A percentile compares a stretch with the other conserved stretches of the same genome.
These are phyloP conservation scores for Gila robusta DNA, from an alignment of 2,797 vertebrate genomes.

Conservation along the genomic window DNA sequence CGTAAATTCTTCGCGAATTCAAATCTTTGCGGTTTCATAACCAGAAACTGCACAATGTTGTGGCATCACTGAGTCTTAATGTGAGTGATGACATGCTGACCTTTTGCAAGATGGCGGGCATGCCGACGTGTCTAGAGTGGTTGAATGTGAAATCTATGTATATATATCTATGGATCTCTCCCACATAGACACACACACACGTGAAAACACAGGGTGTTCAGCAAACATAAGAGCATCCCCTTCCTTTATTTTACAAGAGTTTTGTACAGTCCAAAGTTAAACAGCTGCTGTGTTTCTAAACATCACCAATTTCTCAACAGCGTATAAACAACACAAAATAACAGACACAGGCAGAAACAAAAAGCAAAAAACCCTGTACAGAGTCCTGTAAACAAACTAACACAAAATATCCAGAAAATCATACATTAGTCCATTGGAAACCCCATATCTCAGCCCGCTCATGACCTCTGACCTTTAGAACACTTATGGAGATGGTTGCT, in stretches of 20 bases:
- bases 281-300: slow-evolving; percentile 32
- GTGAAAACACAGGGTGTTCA: not conserved
- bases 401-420: slow-evolving; percentile 15
- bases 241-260: slow-evolving; percentile 56
- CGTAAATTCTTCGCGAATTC: not conserved
- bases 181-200: not conserved
- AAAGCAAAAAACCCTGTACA: slow-evolving; percentile 4
- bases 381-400: slow-evolving; percentile 48
- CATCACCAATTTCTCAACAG: slow-evolving; percentile 35
- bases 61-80: too few relatives aligned
- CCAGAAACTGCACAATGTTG: too few relatives aligned
- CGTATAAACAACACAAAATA: slow-evolving; percentile 35
- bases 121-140: too few relatives aligned
- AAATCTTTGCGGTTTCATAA: not conserved
- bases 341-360: not conserved
- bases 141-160: too few relatives aligned
- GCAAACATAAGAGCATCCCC: slow-evolving; percentile 25
- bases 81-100: too few relatives aligned
- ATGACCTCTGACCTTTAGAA: slow-evolving; percentile 22
- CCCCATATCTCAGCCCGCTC: not conserved
- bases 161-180: not conserved
- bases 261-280: slow-evolving; percentile 47
- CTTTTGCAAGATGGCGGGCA: too few relatives aligned
- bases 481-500: slow-evolving; percentile 7
- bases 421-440: not conserved